Conservation (phyloP, 1,140 invertebrate genomes). For the Penaeus indicus region DNA sequence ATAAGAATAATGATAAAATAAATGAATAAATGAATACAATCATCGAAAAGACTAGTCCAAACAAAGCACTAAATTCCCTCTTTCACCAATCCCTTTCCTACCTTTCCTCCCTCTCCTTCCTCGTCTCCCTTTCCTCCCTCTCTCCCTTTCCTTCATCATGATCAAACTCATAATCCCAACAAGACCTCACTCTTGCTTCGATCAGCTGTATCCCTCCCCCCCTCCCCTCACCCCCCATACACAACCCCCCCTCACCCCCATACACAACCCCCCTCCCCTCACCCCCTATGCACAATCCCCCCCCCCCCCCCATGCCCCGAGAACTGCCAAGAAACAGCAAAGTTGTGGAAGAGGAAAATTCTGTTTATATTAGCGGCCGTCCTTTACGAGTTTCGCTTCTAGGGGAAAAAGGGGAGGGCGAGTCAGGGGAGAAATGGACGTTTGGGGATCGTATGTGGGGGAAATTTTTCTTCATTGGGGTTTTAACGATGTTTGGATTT, state of each 20-base stretch:
- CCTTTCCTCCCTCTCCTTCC: too few species aligned
- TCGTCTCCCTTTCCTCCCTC: too few species aligned
- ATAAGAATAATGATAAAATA: too few species aligned
- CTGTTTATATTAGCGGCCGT: too few species aligned
- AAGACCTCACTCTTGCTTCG: not conserved
- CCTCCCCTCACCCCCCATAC: not conserved
- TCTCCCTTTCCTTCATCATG: too few species aligned
- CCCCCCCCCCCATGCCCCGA: not conserved
- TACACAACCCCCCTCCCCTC: not conserved
- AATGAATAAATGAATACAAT: not conserved
- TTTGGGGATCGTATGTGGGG: too few species aligned
- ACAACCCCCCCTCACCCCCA: not conserved
- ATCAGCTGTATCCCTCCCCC: not conserved
- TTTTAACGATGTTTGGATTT: too few species aligned
- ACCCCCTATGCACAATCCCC: not conserved
- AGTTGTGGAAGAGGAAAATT: not conserved
- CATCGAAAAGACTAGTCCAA: not conserved
- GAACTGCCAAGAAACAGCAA: not conserved
- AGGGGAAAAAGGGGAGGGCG: conserved; percentile 3
- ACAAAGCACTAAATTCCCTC: not conserved
- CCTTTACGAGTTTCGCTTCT: not conserved
- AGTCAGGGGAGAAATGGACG: conserved; percentile 7
- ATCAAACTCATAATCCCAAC: too few species aligned
- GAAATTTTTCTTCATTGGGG: too few species aligned
- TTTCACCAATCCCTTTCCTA: not conserved